phyloP scores from a whole-genome alignment of 2,113 vertebrate species.

The Onychorhynchus coronatus region DNA sequence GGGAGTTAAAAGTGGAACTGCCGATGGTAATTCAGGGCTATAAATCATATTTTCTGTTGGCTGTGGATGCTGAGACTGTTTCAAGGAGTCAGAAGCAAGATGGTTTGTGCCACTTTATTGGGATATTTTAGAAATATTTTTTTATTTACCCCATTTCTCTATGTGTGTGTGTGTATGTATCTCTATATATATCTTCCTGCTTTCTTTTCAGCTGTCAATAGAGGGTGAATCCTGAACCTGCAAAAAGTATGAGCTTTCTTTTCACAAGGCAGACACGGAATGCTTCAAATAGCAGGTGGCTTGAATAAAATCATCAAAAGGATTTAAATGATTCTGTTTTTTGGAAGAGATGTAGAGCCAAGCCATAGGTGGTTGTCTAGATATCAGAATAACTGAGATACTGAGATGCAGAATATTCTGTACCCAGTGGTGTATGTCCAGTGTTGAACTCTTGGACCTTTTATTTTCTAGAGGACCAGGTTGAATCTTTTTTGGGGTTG shows the following conservation, averaged over 20 bases:
- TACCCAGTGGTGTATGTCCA: neutral
- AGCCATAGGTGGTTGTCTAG: neutral
- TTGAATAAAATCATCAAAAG: neutral
- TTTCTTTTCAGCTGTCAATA: neutral
- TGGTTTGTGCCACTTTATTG: neutral
- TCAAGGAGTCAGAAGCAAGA: neutral
- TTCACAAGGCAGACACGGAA: neutral
- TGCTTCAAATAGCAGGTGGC: neutral
- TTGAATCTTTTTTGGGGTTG: neutral
- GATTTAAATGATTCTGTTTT: neutral
- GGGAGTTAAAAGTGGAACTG: neutral
- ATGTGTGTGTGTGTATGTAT: accelerated
- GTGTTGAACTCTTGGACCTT: neutral
- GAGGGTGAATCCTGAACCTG: neutral
- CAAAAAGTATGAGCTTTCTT: neutral
- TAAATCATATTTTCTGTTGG: neutral
- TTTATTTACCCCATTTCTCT: neutral
- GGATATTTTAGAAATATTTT: neutral
- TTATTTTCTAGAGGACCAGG: neutral
- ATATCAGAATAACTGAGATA: neutral
- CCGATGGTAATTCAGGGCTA: neutral
- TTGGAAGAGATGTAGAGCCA: neutral
- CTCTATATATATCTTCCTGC: neutral
- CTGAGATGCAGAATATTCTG: neutral
- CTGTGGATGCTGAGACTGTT: neutral